Evolutionary conservation across 2,888 invertebrate genomes (phyloP).

Genomic region (Tetranychus truncatus): DNA sequence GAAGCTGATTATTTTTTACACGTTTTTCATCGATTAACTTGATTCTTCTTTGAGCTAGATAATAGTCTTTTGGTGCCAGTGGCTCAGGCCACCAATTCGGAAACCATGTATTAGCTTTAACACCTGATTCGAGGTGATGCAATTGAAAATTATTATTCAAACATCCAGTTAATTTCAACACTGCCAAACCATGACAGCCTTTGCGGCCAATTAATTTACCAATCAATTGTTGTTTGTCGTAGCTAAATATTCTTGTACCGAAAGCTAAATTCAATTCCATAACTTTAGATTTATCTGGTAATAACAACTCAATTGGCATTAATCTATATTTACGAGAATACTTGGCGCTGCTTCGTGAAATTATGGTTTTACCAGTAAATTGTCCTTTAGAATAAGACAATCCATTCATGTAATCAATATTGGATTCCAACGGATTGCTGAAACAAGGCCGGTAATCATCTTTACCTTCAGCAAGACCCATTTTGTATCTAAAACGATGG

Average conservation of each 20-base stretch:
- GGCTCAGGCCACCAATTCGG: constrained; percentile 2
- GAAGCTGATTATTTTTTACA: not conserved
- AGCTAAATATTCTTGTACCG: not conserved
- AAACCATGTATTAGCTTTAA: not conserved
- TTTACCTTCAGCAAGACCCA: constrained; percentile 7
- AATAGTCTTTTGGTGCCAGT: not conserved
- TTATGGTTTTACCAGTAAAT: not conserved
- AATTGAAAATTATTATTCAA: not conserved
- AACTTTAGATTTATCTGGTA: not conserved
- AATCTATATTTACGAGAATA: not conserved
- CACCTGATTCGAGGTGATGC: not conserved
- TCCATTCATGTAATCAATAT: constrained; percentile 8
- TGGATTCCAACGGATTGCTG: not conserved
- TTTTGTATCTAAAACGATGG: constrained; percentile 1
- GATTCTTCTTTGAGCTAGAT: not conserved
- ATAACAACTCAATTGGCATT: not conserved
- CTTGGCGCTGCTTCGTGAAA: not conserved
- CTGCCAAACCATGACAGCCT: not conserved
- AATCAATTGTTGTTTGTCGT: not conserved
- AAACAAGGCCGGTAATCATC: not conserved
- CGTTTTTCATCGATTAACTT: not conserved
- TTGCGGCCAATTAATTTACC: not conserved
- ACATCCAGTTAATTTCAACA: not conserved
- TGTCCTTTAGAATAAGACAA: not conserved
- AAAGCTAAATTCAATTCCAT: not conserved